Percentiles rank a stretch among this genome's conserved stretches.
Conservation (phyloP, 2,888 invertebrate genomes). For the Volucella zonaria region DNA sequence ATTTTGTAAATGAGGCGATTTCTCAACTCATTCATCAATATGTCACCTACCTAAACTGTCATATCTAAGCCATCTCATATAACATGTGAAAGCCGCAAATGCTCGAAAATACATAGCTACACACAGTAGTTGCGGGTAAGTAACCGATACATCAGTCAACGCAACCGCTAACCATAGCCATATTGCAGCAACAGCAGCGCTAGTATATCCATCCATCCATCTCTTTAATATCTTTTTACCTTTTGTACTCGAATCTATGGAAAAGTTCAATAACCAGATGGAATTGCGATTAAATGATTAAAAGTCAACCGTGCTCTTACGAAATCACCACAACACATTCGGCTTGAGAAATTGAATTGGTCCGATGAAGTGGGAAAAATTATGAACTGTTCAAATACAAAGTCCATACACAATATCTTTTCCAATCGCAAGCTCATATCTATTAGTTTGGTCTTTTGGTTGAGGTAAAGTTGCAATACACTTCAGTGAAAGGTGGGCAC, state of each 20-base stretch:
- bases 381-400: conserved; percentile 35
- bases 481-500: conserved; percentile 60
- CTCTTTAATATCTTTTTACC: conserved; percentile 24
- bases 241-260: conserved; percentile 11
- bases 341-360: conserved; percentile 40
- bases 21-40: conserved; percentile 61
- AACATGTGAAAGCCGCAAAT: conserved; percentile 50
- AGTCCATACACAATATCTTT: conserved; percentile 45
- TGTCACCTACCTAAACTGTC: conserved; percentile 60
- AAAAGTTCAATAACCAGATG: conserved; percentile 71
- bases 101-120: neutral
- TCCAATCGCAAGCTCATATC: conserved; percentile 41
- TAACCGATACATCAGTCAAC: conserved; percentile 45
- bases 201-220: conserved; percentile 41
- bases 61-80: conserved; percentile 44
- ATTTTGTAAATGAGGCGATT: conserved; percentile 11
- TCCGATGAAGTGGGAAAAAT: conserved; percentile 17
- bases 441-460: conserved; percentile 17
- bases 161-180: conserved; percentile 34
- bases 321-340: conserved; percentile 20
- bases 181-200: conserved; percentile 1
- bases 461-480: conserved; percentile 22
- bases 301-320: conserved; percentile 39
- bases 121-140: conserved; percentile 42
- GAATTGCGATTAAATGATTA: conserved; percentile 60